These are phyloP conservation scores for Coregonus clupeaformis DNA, from an alignment of 2,113 vertebrate species.

Conservation along the genomic window DNA sequence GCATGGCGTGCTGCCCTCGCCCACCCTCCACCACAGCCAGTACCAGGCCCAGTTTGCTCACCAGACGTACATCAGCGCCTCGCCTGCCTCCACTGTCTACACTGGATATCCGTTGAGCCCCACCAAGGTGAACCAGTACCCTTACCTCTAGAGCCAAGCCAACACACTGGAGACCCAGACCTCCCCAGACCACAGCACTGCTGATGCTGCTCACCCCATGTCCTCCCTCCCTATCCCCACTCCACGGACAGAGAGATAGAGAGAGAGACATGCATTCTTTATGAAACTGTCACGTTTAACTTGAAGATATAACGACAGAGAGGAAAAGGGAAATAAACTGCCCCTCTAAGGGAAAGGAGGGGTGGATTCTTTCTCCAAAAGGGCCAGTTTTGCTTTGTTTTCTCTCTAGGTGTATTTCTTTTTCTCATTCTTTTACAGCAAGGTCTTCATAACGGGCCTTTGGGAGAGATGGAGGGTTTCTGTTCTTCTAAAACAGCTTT, in stretches of 20 bases:
- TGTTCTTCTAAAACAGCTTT: conserved; percentile 38
- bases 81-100: conserved; percentile 97
- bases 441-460: conserved; percentile 37
- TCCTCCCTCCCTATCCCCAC: conserved; percentile 16
- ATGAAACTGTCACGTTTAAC: conserved; percentile 67
- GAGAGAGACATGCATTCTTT: conserved; percentile 69
- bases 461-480: conserved; percentile 33
- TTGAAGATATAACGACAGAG: conserved; percentile 72
- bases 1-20: conserved; percentile 90
- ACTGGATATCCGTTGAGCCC: conserved; percentile 99
- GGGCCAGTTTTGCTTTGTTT: conserved; percentile 66
- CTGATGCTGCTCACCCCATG: conserved; percentile 5
- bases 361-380: conserved; percentile 43
- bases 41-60: conserved; percentile 97
- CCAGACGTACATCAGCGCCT: conserved; percentile 98
- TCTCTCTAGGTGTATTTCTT: conserved; percentile 20
- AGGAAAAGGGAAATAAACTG: conserved; percentile 43
- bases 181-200: conserved; percentile 24
- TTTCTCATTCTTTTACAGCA: conserved; percentile 43
- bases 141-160: conserved; percentile 87
- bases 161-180: conserved; percentile 66
- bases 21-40: conserved; percentile 93
- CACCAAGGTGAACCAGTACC: conserved; percentile 99
- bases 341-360: conserved; percentile 46
- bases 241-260: conserved; percentile 62